These are phyloP conservation scores for Rhea americana DNA, from an alignment of 2,113 vertebrate species.

Conservation along the genomic window DNA sequence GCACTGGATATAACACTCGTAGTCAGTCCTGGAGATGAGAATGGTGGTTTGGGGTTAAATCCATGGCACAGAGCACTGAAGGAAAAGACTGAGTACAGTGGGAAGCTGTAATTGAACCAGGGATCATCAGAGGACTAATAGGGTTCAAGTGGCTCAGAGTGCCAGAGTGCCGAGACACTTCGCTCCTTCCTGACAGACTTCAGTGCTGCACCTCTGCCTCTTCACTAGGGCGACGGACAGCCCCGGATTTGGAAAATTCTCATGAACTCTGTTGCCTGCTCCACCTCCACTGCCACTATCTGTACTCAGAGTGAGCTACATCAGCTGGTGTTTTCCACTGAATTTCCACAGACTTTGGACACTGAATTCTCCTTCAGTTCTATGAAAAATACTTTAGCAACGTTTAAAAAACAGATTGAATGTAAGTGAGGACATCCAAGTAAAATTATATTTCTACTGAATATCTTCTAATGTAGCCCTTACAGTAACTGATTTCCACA, in stretches of 20 bases:
- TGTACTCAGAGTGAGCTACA: background rate
- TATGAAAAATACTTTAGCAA: background rate
- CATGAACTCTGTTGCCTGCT: background rate
- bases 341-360: background rate
- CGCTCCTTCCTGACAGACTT: background rate
- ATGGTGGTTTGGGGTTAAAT: background rate
- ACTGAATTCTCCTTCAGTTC: background rate
- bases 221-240: too few relatives aligned
- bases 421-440: background rate
- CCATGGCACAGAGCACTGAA: background rate
- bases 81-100: fast-evolving
- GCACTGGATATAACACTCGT: fast-evolving
- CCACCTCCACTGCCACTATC: background rate
- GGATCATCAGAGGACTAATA: background rate
- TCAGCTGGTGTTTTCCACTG: background rate
- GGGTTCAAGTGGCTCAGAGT: background rate
- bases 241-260: background rate
- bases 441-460: background rate
- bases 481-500: background rate
- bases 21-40: background rate
- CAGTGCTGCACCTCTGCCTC: background rate
- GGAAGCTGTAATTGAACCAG: background rate
- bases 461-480: background rate
- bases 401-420: background rate
- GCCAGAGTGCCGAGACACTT: background rate